A percentile compares a stretch with the other conserved stretches of the same genome.
These are phyloP conservation scores for Tenthredo mesomela DNA, from an alignment of 2,888 invertebrate genomes.

Conservation along the genomic window DNA sequence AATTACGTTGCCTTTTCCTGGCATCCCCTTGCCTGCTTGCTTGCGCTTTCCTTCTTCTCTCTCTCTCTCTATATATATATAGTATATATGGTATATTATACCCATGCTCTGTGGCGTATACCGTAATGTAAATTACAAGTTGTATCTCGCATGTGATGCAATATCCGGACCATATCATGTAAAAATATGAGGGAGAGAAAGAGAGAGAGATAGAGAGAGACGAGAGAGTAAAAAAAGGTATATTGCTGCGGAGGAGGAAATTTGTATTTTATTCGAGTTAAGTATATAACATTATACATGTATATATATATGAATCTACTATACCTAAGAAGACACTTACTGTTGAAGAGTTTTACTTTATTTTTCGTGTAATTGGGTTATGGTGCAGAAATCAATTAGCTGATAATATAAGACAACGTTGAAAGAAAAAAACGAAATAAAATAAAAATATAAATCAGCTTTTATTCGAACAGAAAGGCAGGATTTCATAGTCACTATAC, in stretches of 20 bases:
- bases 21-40: neutral
- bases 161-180: constrained; percentile 42
- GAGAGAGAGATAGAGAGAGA: neutral
- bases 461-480: neutral
- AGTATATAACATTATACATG: neutral
- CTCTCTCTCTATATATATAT: too few species aligned
- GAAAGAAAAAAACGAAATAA: neutral
- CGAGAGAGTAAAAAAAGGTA: neutral
- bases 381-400: neutral
- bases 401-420: neutral
- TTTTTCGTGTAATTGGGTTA: neutral
- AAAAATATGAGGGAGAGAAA: constrained; percentile 26
- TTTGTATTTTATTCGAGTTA: constrained; percentile 22
- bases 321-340: neutral
- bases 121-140: constrained; percentile 44
- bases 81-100: neutral
- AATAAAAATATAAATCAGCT: neutral
- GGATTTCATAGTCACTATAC: constrained; percentile 13
- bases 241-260: constrained; percentile 5
- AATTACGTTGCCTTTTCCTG: constrained; percentile 22
- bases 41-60: neutral
- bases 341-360: neutral
- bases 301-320: neutral
- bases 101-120: constrained; percentile 13
- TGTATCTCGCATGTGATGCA: constrained; percentile 31